Evolutionary conservation across 2,797 vertebrate genomes (phyloP), one percentile per base, ranked within the genome.

Genomic region (Betta splendens): DNA sequence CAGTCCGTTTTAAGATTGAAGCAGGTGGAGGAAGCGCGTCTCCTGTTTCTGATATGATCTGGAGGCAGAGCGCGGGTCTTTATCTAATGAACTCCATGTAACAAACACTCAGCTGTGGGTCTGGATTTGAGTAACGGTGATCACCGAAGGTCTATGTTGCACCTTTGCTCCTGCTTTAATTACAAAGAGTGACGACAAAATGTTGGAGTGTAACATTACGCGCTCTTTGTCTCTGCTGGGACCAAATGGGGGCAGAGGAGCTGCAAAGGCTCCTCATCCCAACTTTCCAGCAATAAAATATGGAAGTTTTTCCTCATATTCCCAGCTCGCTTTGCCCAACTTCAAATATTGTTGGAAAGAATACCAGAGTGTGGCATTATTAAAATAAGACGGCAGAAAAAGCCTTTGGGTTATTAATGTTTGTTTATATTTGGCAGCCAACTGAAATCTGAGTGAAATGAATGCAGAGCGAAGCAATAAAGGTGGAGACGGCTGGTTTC

Each of bases 381-480:
- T 78, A 72, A 81, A 85, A 84, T 72, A 55, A 71, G 61, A 54
- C 52, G 44, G 9, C 3, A 13, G 62, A 65, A 58, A 64, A 79
- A 66, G 45, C 65, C 75, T 79, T 66, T 79, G 68, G 72, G 68
- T 82, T 85, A 85, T 85, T 81, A 86, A 80, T 82, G 69, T 85
- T 84, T 85, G 85, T 85, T 85, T 86, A 79, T 85, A 82, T 84
- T 80, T 80, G 58, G 55, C 60, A 67, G 61, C 42, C 22, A 69
- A 81, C 64, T 31, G 80, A 72, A 62, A 57, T 77, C 65, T 47
- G 55, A 60, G 51, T 64, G 74, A 79, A 85, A 85, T 81, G 69
- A 83, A 85, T 79, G 78, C 80, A 72, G 80, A 82, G 82, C 57
- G 75, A 84, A 84, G 81, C 84, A 87, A 88, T 89, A 86, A 88